phyloP scores from a whole-genome alignment of 2,888 invertebrate genomes.

The Leptinotarsa rubiginosa region DNA sequence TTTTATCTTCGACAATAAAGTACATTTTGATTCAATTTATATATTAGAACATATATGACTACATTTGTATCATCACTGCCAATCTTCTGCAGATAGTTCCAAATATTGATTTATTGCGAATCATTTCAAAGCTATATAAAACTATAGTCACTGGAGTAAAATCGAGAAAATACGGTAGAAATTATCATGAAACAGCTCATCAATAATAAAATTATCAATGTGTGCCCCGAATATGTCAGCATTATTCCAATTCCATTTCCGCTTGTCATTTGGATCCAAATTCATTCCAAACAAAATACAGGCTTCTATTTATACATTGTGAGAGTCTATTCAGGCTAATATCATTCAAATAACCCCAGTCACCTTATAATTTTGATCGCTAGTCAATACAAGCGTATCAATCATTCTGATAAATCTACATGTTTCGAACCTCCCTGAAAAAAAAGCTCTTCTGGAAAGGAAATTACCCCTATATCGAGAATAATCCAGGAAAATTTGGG shows the following conservation, averaged over 20 bases:
- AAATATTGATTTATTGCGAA: no score
- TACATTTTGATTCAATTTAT: no score
- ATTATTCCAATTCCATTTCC: background rate
- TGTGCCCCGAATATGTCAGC: background rate
- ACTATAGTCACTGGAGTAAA: no score
- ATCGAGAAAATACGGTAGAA: no score
- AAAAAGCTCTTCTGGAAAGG: constrained; percentile 32
- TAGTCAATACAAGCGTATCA: constrained; percentile 15
- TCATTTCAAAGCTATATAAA: no score
- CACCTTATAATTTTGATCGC: constrained; percentile 12
- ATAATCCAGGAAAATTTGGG: background rate
- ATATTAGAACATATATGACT: no score
- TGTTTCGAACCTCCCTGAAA: constrained; percentile 27
- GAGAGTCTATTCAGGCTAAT: constrained; percentile 3
- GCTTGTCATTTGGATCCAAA: background rate
- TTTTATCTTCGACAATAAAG: no score
- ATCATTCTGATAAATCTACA: constrained; percentile 30
- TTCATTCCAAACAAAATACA: background rate
- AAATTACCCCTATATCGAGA: constrained; percentile 33
- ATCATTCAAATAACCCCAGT: constrained; percentile 10
- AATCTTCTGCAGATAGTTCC: no score
- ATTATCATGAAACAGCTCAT: no score
- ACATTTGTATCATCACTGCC: no score
- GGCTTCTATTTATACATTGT: constrained; percentile 4
- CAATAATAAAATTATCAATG: background rate